Evolutionary conservation across 1,140 invertebrate species (phyloP).

Genomic region (Belonocnema kinseyi): DNA sequence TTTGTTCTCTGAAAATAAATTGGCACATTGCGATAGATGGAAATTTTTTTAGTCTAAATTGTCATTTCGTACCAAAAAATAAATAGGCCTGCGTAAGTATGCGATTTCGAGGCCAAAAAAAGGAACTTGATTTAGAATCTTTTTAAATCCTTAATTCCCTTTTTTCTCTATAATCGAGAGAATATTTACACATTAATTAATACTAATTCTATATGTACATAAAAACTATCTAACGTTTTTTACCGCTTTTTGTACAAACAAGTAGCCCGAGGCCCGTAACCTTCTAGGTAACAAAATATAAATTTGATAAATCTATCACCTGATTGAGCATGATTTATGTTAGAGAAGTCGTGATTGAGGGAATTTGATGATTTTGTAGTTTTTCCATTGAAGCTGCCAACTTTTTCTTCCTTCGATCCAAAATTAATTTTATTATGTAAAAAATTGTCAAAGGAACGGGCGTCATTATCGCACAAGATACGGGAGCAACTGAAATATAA

Average conservation of each 20-base stretch:
- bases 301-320: constrained; percentile 13
- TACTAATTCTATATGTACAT: too few species aligned
- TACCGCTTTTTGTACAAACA: background rate
- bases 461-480: constrained; percentile 94
- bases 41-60: too few species aligned
- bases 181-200: too few species aligned
- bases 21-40: too few species aligned
- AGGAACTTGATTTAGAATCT: too few species aligned
- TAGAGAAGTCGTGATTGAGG: constrained; percentile 41
- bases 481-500: constrained; percentile 84
- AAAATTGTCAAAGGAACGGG: constrained; percentile 86
- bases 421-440: constrained; percentile 72
- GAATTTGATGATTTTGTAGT: constrained; percentile 42
- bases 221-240: background rate
- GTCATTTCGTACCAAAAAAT: too few species aligned
- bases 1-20: too few species aligned
- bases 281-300: background rate
- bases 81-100: too few species aligned
- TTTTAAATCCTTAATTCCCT: too few species aligned
- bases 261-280: background rate
- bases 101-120: too few species aligned
- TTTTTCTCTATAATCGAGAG: too few species aligned
- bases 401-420: constrained; percentile 55
- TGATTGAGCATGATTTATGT: constrained; percentile 41
- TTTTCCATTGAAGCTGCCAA: constrained; percentile 51